Conservation (phyloP, 2,797 vertebrate genomes). For the Hybognathus amarus region DNA sequence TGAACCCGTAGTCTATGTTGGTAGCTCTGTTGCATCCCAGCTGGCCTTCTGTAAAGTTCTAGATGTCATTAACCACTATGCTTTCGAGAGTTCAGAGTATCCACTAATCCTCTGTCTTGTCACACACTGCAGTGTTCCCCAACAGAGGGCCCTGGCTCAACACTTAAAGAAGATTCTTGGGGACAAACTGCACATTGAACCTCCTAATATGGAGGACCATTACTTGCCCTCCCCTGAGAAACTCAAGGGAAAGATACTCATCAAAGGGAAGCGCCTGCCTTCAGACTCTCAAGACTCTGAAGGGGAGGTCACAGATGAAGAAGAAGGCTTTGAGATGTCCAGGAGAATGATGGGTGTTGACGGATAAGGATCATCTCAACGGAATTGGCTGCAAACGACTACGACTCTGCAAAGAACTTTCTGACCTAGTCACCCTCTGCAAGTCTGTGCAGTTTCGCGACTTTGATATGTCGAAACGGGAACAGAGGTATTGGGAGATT, state of each 20-base stretch:
- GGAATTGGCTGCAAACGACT: conserved; percentile 77
- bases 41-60: conserved; percentile 85
- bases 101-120: conserved; percentile 90
- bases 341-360: conserved; percentile 78
- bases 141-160: conserved; percentile 87
- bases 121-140: conserved; percentile 84
- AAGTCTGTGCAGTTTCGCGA: conserved; percentile 87
- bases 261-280: conserved; percentile 87
- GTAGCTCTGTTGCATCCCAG: conserved; percentile 84
- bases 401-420: conserved; percentile 85
- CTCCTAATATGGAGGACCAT: conserved; percentile 79
- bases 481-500: conserved; percentile 89
- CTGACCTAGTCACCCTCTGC: conserved; percentile 88
- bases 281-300: conserved; percentile 78
- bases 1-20: conserved; percentile 88
- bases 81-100: conserved; percentile 88
- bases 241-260: conserved; percentile 88
- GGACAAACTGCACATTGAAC: conserved; percentile 82
- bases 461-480: conserved; percentile 84
- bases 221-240: conserved; percentile 89
- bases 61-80: conserved; percentile 89
- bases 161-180: conserved; percentile 90
- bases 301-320: conserved; percentile 89
- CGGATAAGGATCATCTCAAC: conserved; percentile 80
- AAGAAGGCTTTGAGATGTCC: conserved; percentile 87